Evolutionary conservation across 92 coral and sea anemone genomes (phyloP).

Genomic region (Palythoa heliodiscus): DNA sequence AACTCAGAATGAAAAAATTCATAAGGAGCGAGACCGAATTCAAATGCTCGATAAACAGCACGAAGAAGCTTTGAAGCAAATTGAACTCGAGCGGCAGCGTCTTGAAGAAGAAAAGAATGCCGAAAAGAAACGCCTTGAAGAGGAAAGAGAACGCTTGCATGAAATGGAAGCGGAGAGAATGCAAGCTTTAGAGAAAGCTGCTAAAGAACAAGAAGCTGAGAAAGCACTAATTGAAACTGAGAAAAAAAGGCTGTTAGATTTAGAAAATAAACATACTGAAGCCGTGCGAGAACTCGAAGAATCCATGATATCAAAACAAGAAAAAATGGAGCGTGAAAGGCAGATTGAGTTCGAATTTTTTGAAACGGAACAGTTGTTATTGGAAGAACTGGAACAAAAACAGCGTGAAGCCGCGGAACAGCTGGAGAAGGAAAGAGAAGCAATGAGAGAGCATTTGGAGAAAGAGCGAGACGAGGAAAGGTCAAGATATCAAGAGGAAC

Average conservation of each 20-base stretch:
- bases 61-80: constrained; percentile 75
- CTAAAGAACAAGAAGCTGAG: constrained; percentile 88
- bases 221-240: constrained; percentile 83
- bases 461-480: constrained; percentile 89
- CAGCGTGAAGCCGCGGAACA: constrained; percentile 98
- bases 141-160: constrained; percentile 78
- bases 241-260: constrained; percentile 81
- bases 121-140: constrained; percentile 80
- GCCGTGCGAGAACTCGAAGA: constrained; percentile 91
- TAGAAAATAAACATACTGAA: constrained; percentile 84
- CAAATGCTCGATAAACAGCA: constrained; percentile 80
- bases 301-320: constrained; percentile 94
- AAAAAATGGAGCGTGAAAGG: constrained; percentile 97
- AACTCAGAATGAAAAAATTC: constrained; percentile 78
- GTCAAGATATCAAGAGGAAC: constrained; percentile 70
- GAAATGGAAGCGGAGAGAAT: constrained; percentile 80
- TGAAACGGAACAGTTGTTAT: constrained; percentile 93
- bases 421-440: constrained; percentile 84
- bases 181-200: constrained; percentile 87
- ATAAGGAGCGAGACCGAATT: constrained; percentile 88
- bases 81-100: constrained; percentile 81
- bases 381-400: constrained; percentile 94
- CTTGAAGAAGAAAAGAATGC: constrained; percentile 87
- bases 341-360: constrained; percentile 97
- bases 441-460: constrained; percentile 79